A percentile compares a stretch with the other conserved stretches of the same genome.
Conservation (phyloP, 2,113 vertebrate genomes). For the Gasterosteus aculeatus region DNA sequence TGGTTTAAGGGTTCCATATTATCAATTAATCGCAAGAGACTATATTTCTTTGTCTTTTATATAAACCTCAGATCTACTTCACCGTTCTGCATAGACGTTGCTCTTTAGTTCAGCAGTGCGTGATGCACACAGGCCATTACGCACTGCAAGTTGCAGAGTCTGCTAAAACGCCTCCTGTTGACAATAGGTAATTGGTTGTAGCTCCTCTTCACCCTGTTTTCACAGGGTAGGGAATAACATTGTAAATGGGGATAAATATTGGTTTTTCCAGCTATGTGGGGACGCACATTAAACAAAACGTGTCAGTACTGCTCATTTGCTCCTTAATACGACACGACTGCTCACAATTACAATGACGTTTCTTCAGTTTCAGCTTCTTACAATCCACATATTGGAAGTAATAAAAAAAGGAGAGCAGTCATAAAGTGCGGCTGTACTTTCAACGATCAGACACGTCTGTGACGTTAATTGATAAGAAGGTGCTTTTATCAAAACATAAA, state of each 20-base stretch:
- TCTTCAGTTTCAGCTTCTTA: neutral
- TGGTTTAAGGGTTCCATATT: neutral
- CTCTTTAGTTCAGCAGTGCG: neutral
- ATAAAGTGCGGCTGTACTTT: slow-evolving; percentile 2
- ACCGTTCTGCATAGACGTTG: neutral
- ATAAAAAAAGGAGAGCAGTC: neutral
- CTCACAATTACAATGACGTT: neutral
- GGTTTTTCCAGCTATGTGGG: neutral
- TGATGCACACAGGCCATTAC: neutral
- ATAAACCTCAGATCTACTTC: neutral
- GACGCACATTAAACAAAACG: neutral
- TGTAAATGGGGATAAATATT: neutral
- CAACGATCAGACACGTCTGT: neutral
- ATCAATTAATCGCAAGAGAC: neutral
- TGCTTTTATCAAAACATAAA: neutral
- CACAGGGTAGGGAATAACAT: neutral
- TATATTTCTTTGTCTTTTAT: neutral
- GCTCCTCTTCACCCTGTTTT: neutral
- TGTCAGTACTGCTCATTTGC: neutral
- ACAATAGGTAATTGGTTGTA: neutral
- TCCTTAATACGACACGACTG: neutral
- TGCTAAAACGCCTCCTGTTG: slow-evolving; percentile 20
- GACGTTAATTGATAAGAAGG: neutral
- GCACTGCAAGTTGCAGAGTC: neutral
- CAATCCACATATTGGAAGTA: neutral